Evolutionary conservation across 2,888 invertebrate genomes (phyloP).

Genomic region (Chrysomela aeneicollis): DNA sequence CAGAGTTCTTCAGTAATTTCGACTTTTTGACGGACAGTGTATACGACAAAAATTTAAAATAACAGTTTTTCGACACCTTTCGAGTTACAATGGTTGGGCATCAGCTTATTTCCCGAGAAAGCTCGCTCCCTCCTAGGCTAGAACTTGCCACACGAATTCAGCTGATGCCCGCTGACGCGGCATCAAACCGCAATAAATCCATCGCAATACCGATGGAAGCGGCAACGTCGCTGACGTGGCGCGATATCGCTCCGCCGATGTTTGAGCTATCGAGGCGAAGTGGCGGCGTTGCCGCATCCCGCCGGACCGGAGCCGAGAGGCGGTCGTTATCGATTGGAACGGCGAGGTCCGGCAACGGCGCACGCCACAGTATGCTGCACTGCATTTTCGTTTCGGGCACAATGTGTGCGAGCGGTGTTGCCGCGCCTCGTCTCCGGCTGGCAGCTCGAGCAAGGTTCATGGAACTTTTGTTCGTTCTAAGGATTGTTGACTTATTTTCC

Average conservation of each 20-base stretch:
- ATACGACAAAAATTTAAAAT: too few relatives aligned
- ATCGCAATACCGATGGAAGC: constrained; percentile 20
- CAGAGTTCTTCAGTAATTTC: too few relatives aligned
- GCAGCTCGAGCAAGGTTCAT: constrained; percentile 32
- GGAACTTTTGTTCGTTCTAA: constrained; percentile 25
- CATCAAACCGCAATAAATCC: constrained; percentile 31
- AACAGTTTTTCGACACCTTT: too few relatives aligned
- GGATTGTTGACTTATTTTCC: background rate
- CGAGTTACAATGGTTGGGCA: too few relatives aligned
- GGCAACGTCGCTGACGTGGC: constrained; percentile 34
- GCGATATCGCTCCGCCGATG: constrained; percentile 34
- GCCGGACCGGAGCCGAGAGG: constrained; percentile 47
- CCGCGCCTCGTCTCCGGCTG: constrained; percentile 31
- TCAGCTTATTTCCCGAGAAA: too few relatives aligned
- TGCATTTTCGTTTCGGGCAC: constrained; percentile 45
- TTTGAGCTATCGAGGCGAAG: constrained; percentile 36
- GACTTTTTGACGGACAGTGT: too few relatives aligned
- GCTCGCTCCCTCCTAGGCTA: background rate
- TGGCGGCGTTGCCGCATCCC: constrained; percentile 47
- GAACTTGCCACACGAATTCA: background rate
- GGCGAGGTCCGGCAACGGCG: constrained; percentile 54
- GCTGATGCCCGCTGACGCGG: constrained; percentile 7
- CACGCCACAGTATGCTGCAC: constrained; percentile 59
- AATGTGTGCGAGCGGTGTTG: constrained; percentile 33
- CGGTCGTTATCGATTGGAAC: constrained; percentile 59